Evolutionary conservation across 1,140 invertebrate genomes (phyloP), one percentile per base, ranked within the genome.

Genomic region (Helicoverpa armigera): DNA sequence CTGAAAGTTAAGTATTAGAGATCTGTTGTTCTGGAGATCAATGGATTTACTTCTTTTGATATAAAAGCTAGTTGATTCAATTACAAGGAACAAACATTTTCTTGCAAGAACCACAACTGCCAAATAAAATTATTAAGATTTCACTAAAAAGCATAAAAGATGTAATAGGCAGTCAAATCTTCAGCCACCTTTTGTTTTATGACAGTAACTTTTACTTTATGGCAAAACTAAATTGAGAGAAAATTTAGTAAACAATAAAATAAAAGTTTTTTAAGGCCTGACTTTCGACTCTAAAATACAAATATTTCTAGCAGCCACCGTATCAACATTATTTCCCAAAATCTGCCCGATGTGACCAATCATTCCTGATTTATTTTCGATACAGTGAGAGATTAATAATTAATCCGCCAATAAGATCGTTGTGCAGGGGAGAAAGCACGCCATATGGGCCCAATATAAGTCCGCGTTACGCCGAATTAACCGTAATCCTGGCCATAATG

Each of bases 371-470:
- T 86, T 87, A 90, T 89, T 86, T 83, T 50, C 79, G 83, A 83
- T 79, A 83, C 80, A 82, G 83, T 85, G 82, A 82, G 84, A 83
- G 84, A 86, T 89, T 83, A 87, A 88, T 89, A 87, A 89, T 89
- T 86, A 87, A 88, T 85, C 87, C 80, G 70, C 78, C 85, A 84
- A 88, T 88, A 86, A 86, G 86, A 87, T 86, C 65, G 85, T 14
- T 23, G 16, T 50, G 72, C 35, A 48, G 23, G 50, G 54, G 56
- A 65, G 73, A 23, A 80, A 80, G n/a, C 14, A 72, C 78, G 82
- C 82, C 82, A 94, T 94, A 92, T 94, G 92, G 87, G 91, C 87
- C 88, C 91, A 92, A 94, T 94, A 91, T 89, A 88, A 84, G 83
- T 74, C 84, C 80, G 79, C 72, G 83, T 86, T 81, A 83, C 86